These are phyloP conservation scores for Pachyseris speciosa DNA, from an alignment of 64 coral and sea anemone species.

Conservation along the genomic window DNA sequence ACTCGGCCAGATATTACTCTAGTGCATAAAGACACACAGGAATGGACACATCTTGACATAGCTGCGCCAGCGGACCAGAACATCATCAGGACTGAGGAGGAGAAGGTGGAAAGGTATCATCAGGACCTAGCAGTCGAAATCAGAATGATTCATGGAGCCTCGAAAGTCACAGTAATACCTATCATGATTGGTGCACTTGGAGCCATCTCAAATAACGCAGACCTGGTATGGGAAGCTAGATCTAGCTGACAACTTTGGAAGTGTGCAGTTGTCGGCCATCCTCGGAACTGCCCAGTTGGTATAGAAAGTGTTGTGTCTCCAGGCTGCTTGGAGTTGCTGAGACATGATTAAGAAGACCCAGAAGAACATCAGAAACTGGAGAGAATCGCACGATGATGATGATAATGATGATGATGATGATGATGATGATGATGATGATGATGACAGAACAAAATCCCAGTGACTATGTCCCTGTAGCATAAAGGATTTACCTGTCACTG, in stretches of 20 bases:
- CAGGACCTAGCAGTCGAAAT: constrained; percentile 20
- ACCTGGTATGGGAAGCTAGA: not conserved
- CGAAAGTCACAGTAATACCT: not conserved
- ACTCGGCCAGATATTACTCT: too few species aligned
- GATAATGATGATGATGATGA: too few species aligned
- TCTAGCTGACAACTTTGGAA: not conserved
- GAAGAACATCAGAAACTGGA: not conserved
- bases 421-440: too few species aligned
- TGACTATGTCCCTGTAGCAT: not conserved
- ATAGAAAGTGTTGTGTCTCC: not conserved
- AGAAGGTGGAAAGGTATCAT: too few species aligned
- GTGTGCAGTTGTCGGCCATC: not conserved
- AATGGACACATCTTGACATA: too few species aligned
- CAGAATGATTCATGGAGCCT: not conserved
- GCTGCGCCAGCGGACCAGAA: too few species aligned
- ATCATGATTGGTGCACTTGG: constrained; percentile 3
- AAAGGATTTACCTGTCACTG: constrained; percentile 28
- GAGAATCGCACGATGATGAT: not conserved
- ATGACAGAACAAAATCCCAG: too few species aligned
- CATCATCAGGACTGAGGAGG: too few species aligned
- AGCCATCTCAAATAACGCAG: not conserved
- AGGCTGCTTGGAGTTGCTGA: not conserved
- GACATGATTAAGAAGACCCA: not conserved
- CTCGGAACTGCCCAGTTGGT: not conserved
- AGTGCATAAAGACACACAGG: too few species aligned